Base-by-base conservation (phyloP, 2,888 invertebrate genomes). In the Liposcelis brunnea region DNA sequence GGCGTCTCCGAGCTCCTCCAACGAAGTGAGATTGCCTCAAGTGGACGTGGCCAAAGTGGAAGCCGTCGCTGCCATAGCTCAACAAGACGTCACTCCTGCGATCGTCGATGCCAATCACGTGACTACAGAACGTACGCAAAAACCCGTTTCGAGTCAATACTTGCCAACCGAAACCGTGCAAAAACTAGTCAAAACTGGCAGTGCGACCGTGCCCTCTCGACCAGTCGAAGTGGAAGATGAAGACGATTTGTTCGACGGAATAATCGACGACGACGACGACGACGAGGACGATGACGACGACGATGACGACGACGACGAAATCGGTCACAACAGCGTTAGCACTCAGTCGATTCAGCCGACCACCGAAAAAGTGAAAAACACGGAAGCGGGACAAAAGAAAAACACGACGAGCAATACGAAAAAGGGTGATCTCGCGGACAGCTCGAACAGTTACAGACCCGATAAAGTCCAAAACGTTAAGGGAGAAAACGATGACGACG, bases 271-370 rank as follows among this genome's bases (percentile, higher is more conserved):
- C 8, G 26, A 26, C 26, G 31, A 36, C 37, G 6, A 26, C 43
- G 10, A 32, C 44, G 44, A 45, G 33, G 32, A 32, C 16, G 19
- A 15, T 33, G 45, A 48, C 12, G 47, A 49, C 21, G 32, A 42
- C 12, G 45, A 49, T 43, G 46, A 47, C 15, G 46, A 48, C 15
- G 48, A 44, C 10, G 44, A 44, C 18, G 35, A 45, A 16, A 47
- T n/a, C n/a, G n/a, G n/a, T n/a, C n/a, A n/a, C n/a, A n/a, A n/a
- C n/a, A n/a, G n/a, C n/a, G n/a, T n/a, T n/a, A n/a, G n/a, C n/a
- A n/a, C n/a, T n/a, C n/a, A n/a, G n/a, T n/a, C n/a, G n/a, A 35
- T 15, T 10, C 35, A 14, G 7, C 6, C 16, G 21, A 21, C 18
- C 40, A 18, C 16, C 11, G 15, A 19, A 19, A 18, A 40, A 40